These are phyloP conservation scores for Meganola albula DNA, from an alignment of 2,888 invertebrate genomes.

Conservation along the genomic window DNA sequence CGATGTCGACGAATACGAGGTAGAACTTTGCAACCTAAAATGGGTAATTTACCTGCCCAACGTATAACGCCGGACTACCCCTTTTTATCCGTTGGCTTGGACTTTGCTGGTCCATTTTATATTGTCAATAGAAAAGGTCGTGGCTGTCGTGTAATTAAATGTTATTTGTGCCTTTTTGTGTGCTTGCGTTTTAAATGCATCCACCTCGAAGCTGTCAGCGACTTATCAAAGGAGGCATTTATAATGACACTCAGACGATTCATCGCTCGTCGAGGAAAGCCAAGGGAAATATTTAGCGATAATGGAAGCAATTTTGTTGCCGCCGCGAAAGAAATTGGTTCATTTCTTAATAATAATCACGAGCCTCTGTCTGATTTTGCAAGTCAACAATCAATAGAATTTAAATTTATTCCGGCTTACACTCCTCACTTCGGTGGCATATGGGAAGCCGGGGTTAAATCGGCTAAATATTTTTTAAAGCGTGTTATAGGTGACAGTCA, in stretches of 20 bases:
- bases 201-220: conserved; percentile 6
- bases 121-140: conserved; percentile 9
- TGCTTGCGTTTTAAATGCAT: conserved; percentile 9
- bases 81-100: conserved; percentile 8
- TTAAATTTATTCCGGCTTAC: too few species aligned
- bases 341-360: neutral
- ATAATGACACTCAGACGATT: conserved; percentile 6
- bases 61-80: conserved; percentile 6
- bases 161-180: conserved; percentile 9
- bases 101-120: conserved; percentile 11
- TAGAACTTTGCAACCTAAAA: conserved; percentile 6
- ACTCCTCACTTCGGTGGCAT: too few species aligned
- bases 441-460: too few species aligned
- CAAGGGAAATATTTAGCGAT: conserved; percentile 8
- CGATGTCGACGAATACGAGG: conserved; percentile 6
- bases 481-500: too few species aligned
- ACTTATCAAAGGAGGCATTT: conserved; percentile 6
- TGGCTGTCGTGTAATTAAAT: conserved; percentile 4
- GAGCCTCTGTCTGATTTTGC: conserved; percentile 5
- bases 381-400: conserved; percentile 5
- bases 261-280: conserved; percentile 8
- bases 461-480: too few species aligned
- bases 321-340: conserved; percentile 4
- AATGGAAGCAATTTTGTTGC: conserved; percentile 9
- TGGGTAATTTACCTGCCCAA: conserved; percentile 8